These are phyloP conservation scores for Eupithecia inturbata DNA, from an alignment of 2,888 invertebrate genomes.

Conservation along the genomic window DNA sequence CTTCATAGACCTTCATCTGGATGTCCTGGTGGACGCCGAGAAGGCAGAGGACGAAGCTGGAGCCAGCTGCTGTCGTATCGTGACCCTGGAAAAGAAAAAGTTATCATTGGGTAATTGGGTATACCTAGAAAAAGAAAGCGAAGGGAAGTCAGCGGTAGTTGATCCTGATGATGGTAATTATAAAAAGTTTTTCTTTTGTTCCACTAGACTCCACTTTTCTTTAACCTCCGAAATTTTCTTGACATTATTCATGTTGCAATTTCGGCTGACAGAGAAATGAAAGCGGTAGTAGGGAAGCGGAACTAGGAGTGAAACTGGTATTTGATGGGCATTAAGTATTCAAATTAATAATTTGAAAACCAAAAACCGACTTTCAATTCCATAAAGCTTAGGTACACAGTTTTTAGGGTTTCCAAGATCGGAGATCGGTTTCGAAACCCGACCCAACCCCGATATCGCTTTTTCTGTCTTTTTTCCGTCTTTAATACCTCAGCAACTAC, in stretches of 20 bases:
- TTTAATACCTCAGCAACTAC: no score
- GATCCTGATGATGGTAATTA: background rate
- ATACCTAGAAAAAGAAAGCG: background rate
- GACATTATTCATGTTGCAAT: no score
- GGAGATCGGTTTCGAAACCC: no score
- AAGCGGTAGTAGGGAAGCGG: background rate
- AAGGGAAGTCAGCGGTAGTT: background rate
- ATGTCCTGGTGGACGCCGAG: conserved; percentile 92
- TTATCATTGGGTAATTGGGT: background rate
- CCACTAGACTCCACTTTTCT: background rate
- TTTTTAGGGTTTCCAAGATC: no score
- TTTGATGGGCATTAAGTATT: no score
- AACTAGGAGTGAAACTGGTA: background rate
- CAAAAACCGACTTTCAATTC: no score
- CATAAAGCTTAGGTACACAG: no score
- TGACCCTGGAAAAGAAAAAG: conserved; percentile 65
- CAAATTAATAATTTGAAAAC: background rate
- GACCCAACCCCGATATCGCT: no score
- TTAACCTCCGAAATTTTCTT: background rate
- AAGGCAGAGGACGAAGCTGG: conserved; percentile 93
- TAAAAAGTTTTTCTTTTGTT: background rate
- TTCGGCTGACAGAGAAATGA: background rate
- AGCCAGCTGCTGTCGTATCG: conserved; percentile 87
- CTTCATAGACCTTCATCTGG: conserved; percentile 89
- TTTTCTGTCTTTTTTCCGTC: no score